These are phyloP conservation scores for Eleginops maclovinus DNA, from an alignment of 2,113 vertebrate species.

Conservation along the genomic window DNA sequence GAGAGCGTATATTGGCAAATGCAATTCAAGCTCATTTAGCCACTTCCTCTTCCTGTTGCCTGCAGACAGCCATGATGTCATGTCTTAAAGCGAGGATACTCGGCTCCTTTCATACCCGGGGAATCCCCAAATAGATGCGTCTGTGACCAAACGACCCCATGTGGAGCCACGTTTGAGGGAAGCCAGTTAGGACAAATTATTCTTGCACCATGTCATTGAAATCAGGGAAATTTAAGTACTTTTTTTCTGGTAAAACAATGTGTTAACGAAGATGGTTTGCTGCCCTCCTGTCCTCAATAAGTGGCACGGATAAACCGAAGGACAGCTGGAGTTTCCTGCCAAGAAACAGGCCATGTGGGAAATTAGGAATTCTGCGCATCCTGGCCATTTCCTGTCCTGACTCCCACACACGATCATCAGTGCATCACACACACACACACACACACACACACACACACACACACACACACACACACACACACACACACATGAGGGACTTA, in stretches of 20 bases:
- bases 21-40: conserved; percentile 44
- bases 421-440: background rate
- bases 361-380: conserved; percentile 75
- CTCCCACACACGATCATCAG: conserved; percentile 32
- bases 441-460: background rate
- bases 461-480: background rate
- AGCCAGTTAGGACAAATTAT: background rate
- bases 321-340: conserved; percentile 71
- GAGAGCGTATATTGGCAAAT: conserved; percentile 24
- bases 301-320: conserved; percentile 27
- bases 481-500: conserved; percentile 2
- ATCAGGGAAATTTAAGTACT: background rate
- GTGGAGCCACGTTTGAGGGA: conserved; percentile 28
- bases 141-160: background rate
- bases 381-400: conserved; percentile 72
- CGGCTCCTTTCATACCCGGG: background rate
- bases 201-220: background rate
- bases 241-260: background rate
- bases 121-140: conserved; percentile 12
- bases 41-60: conserved; percentile 37
- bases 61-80: conserved; percentile 57
- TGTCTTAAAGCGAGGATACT: background rate
- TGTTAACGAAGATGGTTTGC: background rate
- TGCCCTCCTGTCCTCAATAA: background rate
- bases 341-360: conserved; percentile 58